These are phyloP conservation scores for Leucania comma DNA, from an alignment of 2,888 invertebrate genomes.

Conservation along the genomic window DNA sequence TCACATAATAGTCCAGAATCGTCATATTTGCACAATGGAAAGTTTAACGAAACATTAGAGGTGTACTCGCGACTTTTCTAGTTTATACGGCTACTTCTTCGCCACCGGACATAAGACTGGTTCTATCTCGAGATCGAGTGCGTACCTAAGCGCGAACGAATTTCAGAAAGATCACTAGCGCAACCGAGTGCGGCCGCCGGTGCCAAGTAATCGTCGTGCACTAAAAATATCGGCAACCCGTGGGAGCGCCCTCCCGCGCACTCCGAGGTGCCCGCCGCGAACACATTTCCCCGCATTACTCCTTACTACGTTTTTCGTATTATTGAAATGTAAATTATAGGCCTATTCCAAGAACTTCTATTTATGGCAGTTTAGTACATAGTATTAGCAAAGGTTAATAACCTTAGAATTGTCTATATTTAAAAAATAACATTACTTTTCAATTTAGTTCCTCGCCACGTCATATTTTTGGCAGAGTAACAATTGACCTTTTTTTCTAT, in stretches of 20 bases:
- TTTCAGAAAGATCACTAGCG: constrained; percentile 90
- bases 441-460: constrained; percentile 37
- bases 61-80: constrained; percentile 52
- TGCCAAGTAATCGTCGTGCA: constrained; percentile 92
- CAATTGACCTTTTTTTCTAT: constrained; percentile 48
- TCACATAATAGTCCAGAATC: constrained; percentile 80
- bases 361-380: constrained; percentile 37
- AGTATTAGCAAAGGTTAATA: constrained; percentile 34
- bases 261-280: constrained; percentile 85
- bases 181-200: constrained; percentile 90
- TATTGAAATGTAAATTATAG: constrained; percentile 56
- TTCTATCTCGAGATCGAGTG: constrained; percentile 85
- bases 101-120: constrained; percentile 81
- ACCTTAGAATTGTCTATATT: constrained; percentile 13
- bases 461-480: constrained; percentile 57
- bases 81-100: constrained; percentile 74
- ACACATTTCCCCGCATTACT: constrained; percentile 87
- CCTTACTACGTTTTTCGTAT: constrained; percentile 71
- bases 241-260: constrained; percentile 91
- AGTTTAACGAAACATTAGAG: constrained; percentile 63
- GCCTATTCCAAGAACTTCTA: constrained; percentile 43
- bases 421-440: constrained; percentile 31
- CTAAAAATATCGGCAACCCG: constrained; percentile 93
- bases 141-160: constrained; percentile 86
- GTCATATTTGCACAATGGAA: constrained; percentile 79